Evolutionary conservation across 2,888 invertebrate genomes (phyloP).

Genomic region (Syrphus vitripennis): DNA sequence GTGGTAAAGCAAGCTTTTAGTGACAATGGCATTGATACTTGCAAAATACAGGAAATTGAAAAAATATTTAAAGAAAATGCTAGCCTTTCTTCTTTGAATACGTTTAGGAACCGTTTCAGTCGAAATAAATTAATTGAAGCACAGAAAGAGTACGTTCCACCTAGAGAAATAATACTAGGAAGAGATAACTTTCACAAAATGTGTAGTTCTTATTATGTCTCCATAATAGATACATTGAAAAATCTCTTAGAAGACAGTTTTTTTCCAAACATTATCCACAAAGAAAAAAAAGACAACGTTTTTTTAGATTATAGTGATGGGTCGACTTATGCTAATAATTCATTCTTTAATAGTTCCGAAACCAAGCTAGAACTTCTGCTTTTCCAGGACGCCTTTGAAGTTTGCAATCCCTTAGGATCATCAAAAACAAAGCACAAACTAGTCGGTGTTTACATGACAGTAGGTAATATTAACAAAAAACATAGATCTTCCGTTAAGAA

Average conservation of each 20-base stretch:
- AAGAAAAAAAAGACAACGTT: background rate
- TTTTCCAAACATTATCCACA: background rate
- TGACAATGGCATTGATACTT: background rate
- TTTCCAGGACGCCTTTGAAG: slow-evolving; percentile 17
- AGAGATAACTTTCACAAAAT: slow-evolving; percentile 18
- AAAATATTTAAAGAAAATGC: background rate
- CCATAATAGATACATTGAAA: slow-evolving; percentile 13
- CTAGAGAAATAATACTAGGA: background rate
- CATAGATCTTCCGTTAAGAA: slow-evolving; percentile 6
- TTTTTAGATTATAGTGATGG: slow-evolving; percentile 15
- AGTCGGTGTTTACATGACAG: slow-evolving; percentile 13
- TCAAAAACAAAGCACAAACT: background rate
- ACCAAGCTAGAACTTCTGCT: slow-evolving; percentile 11
- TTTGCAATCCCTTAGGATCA: slow-evolving; percentile 7
- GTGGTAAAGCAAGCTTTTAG: background rate
- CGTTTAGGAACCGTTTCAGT: background rate
- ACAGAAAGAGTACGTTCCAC: background rate
- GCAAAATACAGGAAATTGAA: background rate
- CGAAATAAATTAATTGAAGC: background rate
- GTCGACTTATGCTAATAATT: slow-evolving; percentile 9
- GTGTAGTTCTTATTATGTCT: slow-evolving; percentile 13
- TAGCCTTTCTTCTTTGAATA: background rate
- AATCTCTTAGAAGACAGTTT: background rate
- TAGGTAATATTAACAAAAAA: background rate
- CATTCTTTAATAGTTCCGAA: background rate